Evolutionary conservation across 2,113 vertebrate genomes (phyloP), one percentile per base, ranked within the genome.

Genomic region (Pachypanchax playfairii): DNA sequence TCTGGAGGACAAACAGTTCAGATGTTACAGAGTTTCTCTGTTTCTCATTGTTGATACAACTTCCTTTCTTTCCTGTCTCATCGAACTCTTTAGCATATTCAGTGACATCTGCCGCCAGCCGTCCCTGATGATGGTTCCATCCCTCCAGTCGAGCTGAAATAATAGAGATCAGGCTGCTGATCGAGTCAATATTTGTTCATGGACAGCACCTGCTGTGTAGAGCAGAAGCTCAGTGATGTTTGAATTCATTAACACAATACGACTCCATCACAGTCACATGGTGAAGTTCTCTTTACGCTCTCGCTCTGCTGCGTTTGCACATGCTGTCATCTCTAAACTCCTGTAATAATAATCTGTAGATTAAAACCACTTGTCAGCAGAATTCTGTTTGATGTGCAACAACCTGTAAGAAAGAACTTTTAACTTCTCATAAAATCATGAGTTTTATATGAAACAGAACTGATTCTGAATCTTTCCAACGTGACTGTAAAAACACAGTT

Each of bases 111-210:
- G 82, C 50, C 70, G 21, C 54, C 54, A n/a, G 18, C 17, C 33
- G 15, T 24, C 41, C 28, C 44, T 12, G 50, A 33, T 33, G 42
- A 70, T 72, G 65, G 54, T 72, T 36, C 59, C 36, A 10, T 13
- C 1, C 43, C 26, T 57, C 10, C 46, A 35, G 31, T 17, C 8
- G 18, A 3, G 28, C 60, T 56, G 70, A 70, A 76, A 79, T 61
- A 62, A 81, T 51, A 47, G 50, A 29, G 63, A 62, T 26, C 18
- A 6, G 75, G 56, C 59, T 66, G 49, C 38, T 48, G 1, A 15
- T 53, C 22, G 0, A 54, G 77, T 83, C 72, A 82, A 82, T 84
- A 80, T 85, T 86, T 82, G 74, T 52, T 67, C 47, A 65, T 46
- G 69, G 60, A 41, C 43, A 9, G 56, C 6, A 12, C 43, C 62